Base-by-base conservation (phyloP, 2,113 vertebrate species). In the Channa argus region DNA sequence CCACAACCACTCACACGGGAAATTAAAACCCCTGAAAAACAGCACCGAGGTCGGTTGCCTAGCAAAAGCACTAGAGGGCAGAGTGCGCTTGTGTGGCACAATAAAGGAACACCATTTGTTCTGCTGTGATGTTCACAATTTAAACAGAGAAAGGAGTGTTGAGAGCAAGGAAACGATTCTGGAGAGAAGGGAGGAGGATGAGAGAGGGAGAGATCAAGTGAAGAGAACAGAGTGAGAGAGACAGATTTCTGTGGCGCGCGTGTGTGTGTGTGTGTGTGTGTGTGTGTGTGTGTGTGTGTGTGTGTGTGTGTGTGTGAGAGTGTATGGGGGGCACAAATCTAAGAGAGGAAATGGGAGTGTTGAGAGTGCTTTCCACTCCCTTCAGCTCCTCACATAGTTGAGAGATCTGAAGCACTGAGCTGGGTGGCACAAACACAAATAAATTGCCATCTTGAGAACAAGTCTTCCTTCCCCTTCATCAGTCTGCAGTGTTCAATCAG, bases 71-170 rank as follows among this genome's bases (percentile, higher is more conserved):
- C 86, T 77, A 85, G 81, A 87, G 85, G 86, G 86, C 90, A 66
- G 78, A 76, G 82, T 78, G 76, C 33, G 69, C 68, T 77, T 77
- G 74, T 75, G 83, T 77, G 71, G 77, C 63, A 87, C 86, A 70
- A 87, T 8, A 82, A 80, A 84, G 67, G 74, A 85, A 81, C 67
- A 65, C 69, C 63, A 76, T 91, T 90, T 91, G 84, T 90, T 93
- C 82, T 92, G 79, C 86, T 88, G 87, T 84, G 84, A 92, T 89
- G 87, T 88, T 92, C 81, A 74, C 77, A 85, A 87, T 88, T 89
- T 88, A 86, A 90, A 90, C 80, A 91, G 75, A 80, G 74, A 82
- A 80, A 67, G 72, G 78, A 89, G 87, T 56, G 76, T 76, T 83
- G 85, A 83, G 80, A 88, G 86, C n/a, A 56, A 79, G 75, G 79